These are phyloP conservation scores for Melanotaenia nigrans DNA, from an alignment of 2,797 vertebrate species.

Conservation along the genomic window DNA sequence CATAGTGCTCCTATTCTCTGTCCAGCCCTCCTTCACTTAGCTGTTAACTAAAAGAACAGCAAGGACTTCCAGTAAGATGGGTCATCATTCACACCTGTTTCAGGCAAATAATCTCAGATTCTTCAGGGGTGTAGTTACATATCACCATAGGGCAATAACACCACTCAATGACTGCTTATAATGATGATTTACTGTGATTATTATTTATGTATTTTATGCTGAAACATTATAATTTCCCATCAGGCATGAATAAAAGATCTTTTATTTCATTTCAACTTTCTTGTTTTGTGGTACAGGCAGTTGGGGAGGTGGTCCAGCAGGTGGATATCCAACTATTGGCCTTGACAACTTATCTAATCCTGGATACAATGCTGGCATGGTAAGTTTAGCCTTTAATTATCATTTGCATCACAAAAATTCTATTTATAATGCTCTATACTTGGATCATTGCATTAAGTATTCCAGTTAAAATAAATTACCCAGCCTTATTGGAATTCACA, in stretches of 20 bases:
- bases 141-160: not conserved
- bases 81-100: constrained; percentile 29
- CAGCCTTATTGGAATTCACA: constrained; percentile 54
- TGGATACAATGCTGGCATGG: constrained; percentile 85
- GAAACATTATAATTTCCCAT: too few species aligned
- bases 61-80: constrained; percentile 14
- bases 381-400: constrained; percentile 72
- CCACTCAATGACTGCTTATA: too few species aligned
- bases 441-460: constrained; percentile 59
- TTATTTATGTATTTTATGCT: too few species aligned
- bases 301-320: constrained; percentile 87
- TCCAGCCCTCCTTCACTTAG: constrained; percentile 22
- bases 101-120: not conserved
- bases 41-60: constrained; percentile 26
- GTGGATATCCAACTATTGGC: constrained; percentile 82
- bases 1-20: constrained; percentile 48
- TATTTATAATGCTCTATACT: constrained; percentile 22
- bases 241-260: too few species aligned
- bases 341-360: constrained; percentile 69
- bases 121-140: not conserved
- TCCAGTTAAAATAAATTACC: constrained; percentile 70
- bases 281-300: constrained; percentile 80
- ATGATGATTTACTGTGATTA: too few species aligned
- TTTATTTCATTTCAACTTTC: not conserved
- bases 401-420: not conserved